Evolutionary conservation across 2,113 vertebrate genomes (phyloP).

Genomic region (Eleginops maclovinus): DNA sequence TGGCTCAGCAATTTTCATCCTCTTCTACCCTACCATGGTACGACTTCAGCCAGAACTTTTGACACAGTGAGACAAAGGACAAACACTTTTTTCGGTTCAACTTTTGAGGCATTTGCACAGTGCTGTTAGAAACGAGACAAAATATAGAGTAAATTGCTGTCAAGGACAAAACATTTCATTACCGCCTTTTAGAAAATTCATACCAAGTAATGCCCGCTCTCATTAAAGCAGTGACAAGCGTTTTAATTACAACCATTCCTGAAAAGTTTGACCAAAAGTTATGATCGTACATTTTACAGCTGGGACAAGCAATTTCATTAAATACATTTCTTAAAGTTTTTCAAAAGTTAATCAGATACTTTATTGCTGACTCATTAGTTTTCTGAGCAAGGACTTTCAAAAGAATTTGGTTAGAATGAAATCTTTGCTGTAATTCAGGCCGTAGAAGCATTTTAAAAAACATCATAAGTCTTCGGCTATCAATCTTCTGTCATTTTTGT

Average conservation of each 20-base stretch:
- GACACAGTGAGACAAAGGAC: not conserved
- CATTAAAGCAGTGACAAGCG: conserved; percentile 17
- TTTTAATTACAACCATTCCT: conserved; percentile 9
- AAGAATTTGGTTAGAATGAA: conserved; percentile 3
- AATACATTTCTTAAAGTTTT: conserved; percentile 11
- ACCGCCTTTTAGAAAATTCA: not conserved
- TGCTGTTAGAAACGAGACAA: not conserved
- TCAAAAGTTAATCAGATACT: not conserved
- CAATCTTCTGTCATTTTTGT: conserved; percentile 53
- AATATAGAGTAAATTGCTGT: conserved; percentile 4
- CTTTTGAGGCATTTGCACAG: not conserved
- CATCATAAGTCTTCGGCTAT: conserved; percentile 43
- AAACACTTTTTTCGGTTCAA: no score
- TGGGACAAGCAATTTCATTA: not conserved
- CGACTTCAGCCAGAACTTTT: conserved; percentile 26
- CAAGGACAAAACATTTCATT: conserved; percentile 2
- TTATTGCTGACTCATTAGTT: conserved; percentile 35
- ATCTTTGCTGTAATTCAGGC: conserved; percentile 24
- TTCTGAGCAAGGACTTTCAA: not conserved
- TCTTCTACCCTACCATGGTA: conserved; percentile 87
- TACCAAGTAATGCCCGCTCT: conserved; percentile 2
- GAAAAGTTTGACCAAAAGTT: conserved; percentile 11
- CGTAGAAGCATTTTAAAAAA: conserved; percentile 43
- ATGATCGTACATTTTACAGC: not conserved
- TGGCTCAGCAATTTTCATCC: conserved; percentile 85